A percentile compares a stretch with the other conserved stretches of the same genome.
phyloP scores from a whole-genome alignment of 2,888 invertebrate species.

The Opisthograptis luteolata region DNA sequence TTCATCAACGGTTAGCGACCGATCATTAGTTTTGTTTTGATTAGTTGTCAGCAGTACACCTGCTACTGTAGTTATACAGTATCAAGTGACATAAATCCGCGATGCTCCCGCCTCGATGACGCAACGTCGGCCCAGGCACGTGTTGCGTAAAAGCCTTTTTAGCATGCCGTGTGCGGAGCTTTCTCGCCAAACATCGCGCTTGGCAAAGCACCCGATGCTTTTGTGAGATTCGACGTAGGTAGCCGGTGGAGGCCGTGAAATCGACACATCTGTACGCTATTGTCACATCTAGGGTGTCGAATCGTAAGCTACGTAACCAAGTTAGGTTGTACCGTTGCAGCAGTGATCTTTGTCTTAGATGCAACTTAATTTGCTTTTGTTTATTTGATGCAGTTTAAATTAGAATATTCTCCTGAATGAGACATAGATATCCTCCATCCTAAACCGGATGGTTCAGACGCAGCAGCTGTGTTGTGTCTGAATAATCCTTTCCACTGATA shows the following conservation, averaged over 20 bases:
- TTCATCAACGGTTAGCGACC: too few species aligned
- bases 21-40: too few species aligned
- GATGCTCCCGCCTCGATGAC: conserved; percentile 54
- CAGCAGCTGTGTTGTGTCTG: too few species aligned
- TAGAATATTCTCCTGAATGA: too few species aligned
- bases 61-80: conserved; percentile 37
- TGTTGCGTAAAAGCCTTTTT: conserved; percentile 76
- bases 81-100: conserved; percentile 56
- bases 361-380: conserved; percentile 12
- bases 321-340: conserved; percentile 61
- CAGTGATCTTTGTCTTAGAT: conserved; percentile 29
- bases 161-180: conserved; percentile 76
- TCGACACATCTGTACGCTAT: conserved; percentile 62
- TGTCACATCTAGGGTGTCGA: conserved; percentile 59
- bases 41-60: too few species aligned
- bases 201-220: conserved; percentile 68
- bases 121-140: conserved; percentile 55
- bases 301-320: conserved; percentile 66
- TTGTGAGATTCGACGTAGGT: conserved; percentile 55
- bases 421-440: too few species aligned
- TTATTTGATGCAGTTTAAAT: too few species aligned
- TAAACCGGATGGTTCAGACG: too few species aligned
- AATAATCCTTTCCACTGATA: too few species aligned
- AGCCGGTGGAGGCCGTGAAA: conserved; percentile 61
- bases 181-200: conserved; percentile 68